Conservation (phyloP, 92 coral and sea anemone species). For the Bergia sp. region DNA sequence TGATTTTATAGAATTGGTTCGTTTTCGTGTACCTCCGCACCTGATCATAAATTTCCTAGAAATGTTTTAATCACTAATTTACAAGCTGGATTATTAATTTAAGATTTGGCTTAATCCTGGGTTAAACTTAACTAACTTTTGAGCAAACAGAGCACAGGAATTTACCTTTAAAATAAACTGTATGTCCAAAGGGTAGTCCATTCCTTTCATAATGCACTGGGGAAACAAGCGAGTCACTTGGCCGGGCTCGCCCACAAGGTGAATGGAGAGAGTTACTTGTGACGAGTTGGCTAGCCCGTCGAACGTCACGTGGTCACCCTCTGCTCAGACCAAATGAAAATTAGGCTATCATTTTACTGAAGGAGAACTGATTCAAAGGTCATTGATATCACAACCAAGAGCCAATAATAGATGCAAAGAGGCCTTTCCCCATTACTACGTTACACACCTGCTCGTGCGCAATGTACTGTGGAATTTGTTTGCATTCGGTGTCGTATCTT, state of each 20-base stretch:
- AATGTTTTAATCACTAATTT: too few relatives aligned
- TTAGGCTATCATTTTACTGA: neutral
- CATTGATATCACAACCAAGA: neutral
- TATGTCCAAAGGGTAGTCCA: slow-evolving; percentile 92
- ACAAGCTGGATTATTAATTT: too few relatives aligned
- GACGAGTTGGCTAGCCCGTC: slow-evolving; percentile 81
- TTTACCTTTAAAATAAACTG: slow-evolving; percentile 83
- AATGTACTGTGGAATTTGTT: too few relatives aligned
- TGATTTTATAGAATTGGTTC: too few relatives aligned
- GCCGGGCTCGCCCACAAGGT: slow-evolving; percentile 89
- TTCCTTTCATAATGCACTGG: slow-evolving; percentile 85
- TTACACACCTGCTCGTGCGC: too few relatives aligned
- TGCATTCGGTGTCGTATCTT: too few relatives aligned
- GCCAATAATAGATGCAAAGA: too few relatives aligned
- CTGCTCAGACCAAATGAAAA: slow-evolving; percentile 45
- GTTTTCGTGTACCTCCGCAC: too few relatives aligned
- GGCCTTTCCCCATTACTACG: too few relatives aligned
- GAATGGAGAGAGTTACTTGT: slow-evolving; percentile 73
- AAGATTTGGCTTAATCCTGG: neutral
- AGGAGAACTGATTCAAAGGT: neutral
- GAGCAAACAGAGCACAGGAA: neutral
- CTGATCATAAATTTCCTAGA: too few relatives aligned
- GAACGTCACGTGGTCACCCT: slow-evolving; percentile 80
- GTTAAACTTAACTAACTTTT: neutral
- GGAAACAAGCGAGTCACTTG: slow-evolving; percentile 94